These are phyloP conservation scores for Atlantisia rogersi DNA, from an alignment of 2,113 vertebrate genomes.

Conservation along the genomic window DNA sequence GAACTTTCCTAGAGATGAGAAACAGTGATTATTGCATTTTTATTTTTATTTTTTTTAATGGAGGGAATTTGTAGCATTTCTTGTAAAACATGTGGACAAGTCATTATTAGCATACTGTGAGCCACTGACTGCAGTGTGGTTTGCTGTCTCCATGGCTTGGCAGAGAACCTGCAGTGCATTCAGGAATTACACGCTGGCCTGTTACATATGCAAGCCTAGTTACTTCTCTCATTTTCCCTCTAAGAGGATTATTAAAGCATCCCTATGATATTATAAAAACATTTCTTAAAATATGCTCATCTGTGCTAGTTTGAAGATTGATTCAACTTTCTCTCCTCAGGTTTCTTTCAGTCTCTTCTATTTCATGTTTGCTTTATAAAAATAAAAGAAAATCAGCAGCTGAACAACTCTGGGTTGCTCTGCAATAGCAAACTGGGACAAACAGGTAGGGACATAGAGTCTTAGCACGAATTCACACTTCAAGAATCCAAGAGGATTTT, in stretches of 20 bases:
- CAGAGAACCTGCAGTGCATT: background rate
- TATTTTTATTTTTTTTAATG: background rate
- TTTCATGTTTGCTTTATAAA: background rate
- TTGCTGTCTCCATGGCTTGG: background rate
- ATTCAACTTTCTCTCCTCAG: background rate
- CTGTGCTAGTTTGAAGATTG: background rate
- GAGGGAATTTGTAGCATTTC: background rate
- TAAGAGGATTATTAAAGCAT: constrained; percentile 14
- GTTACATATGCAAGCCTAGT: background rate
- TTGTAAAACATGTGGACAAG: background rate
- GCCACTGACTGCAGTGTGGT: background rate
- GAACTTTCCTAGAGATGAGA: background rate
- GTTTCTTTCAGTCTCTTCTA: background rate
- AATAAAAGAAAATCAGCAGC: background rate
- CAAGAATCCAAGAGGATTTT: constrained; percentile 16
- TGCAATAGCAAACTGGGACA: background rate
- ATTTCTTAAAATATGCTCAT: background rate
- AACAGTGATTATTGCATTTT: background rate
- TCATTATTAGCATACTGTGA: background rate
- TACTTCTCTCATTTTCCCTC: background rate
- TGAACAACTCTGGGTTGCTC: background rate
- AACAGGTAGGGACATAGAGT: background rate
- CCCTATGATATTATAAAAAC: background rate
- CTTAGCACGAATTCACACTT: background rate
- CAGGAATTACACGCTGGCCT: background rate